A percentile compares a stretch with the other conserved stretches of the same genome.
phyloP scores from a whole-genome alignment of 2,113 vertebrate genomes.

The Isichthys henryi region DNA sequence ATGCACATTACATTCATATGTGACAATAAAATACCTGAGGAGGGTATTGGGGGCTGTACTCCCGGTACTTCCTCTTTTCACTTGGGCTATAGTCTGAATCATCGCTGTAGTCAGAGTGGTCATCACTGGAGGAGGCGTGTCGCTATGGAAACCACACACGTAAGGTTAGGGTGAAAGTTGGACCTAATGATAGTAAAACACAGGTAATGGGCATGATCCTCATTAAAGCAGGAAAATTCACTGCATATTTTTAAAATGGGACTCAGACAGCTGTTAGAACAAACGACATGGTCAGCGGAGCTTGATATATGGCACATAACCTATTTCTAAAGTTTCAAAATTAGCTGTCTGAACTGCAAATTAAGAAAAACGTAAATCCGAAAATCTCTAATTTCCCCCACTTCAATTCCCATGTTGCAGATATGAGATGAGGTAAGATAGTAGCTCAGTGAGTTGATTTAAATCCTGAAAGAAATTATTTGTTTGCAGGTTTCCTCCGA shows the following conservation, averaged over 20 bases:
- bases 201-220: neutral
- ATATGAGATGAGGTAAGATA: neutral
- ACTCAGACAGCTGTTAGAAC: neutral
- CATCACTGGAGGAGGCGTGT: conserved; percentile 86
- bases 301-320: neutral
- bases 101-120: conserved; percentile 84
- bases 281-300: neutral
- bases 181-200: neutral
- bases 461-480: neutral
- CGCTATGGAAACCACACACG: conserved; percentile 56
- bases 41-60: conserved; percentile 81
- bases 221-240: neutral
- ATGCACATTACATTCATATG: neutral
- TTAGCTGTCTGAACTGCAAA: neutral
- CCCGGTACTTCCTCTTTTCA: conserved; percentile 86
- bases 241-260: neutral
- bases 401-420: neutral
- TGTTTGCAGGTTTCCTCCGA: neutral
- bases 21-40: conserved; percentile 40
- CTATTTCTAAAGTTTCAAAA: neutral
- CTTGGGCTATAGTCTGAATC: conserved; percentile 88
- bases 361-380: neutral
- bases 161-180: neutral
- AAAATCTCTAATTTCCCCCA: neutral
- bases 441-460: neutral